A percentile compares a stretch with the other conserved stretches of the same genome.
Evolutionary conservation across 2,888 invertebrate species (phyloP).

Genomic region (Abrostola triplasia): DNA sequence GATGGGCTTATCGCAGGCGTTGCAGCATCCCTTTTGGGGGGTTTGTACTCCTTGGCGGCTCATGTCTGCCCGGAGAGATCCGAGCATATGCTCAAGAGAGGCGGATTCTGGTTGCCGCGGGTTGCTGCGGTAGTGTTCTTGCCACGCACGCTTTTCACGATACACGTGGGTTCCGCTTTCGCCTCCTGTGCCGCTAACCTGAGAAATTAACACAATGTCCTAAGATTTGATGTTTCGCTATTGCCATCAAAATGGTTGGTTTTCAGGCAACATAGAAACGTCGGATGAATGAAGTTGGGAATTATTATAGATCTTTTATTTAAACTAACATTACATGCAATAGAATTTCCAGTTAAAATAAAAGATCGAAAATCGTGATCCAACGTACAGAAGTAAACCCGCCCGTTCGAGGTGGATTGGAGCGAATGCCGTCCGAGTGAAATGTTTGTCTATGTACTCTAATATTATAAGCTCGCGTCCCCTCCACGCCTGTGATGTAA

Average conservation of each 20-base stretch:
- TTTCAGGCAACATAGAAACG: conserved; percentile 39
- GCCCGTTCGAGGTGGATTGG: conserved; percentile 76
- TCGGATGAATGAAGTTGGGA: conserved; percentile 10
- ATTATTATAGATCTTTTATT: conserved; percentile 37
- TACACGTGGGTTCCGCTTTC: conserved; percentile 89
- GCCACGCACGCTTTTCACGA: conserved; percentile 89
- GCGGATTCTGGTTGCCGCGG: conserved; percentile 88
- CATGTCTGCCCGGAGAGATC: conserved; percentile 98
- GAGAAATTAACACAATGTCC: conserved; percentile 40
- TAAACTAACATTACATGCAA: conserved; percentile 16
- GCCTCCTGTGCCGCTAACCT: conserved; percentile 82
- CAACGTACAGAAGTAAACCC: conserved; percentile 79
- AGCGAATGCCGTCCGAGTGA: conserved; percentile 85
- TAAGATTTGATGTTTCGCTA: conserved; percentile 19
- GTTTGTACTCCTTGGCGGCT: conserved; percentile 99
- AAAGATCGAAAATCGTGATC: conserved; percentile 58
- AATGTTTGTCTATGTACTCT: conserved; percentile 87
- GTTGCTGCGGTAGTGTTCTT: conserved; percentile 87
- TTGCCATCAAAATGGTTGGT: conserved; percentile 19
- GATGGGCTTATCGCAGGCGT: conserved; percentile 99
- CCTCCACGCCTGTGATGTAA: conserved; percentile 86
- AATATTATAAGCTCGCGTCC: conserved; percentile 87
- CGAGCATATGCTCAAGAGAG: conserved; percentile 94
- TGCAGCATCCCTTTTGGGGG: conserved; percentile 99
- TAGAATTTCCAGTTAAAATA: conserved; percentile 51